phyloP scores from a whole-genome alignment of 2,113 vertebrate species.

The Pleuronectes platessa region DNA sequence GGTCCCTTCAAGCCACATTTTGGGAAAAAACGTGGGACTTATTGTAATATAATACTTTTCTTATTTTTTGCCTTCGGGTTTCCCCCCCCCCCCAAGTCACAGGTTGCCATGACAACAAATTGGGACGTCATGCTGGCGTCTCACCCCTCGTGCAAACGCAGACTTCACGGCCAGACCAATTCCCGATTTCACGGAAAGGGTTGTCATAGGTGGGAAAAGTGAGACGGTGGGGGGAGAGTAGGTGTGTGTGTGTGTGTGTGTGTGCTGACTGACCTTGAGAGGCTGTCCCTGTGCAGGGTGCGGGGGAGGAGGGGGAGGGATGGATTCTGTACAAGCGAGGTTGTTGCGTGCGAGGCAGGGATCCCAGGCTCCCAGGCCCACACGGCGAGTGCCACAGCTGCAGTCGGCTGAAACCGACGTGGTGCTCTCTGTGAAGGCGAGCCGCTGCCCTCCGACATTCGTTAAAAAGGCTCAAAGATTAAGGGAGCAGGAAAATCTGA shows the following conservation, averaged over 20 bases:
- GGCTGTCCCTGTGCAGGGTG: conserved; percentile 77
- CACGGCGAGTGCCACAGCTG: conserved; percentile 82
- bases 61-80: conserved; percentile 32
- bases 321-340: conserved; percentile 12
- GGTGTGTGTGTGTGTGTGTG: conserved; percentile 16
- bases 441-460: conserved; percentile 62
- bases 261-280: conserved; percentile 82
- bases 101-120: conserved; percentile 91
- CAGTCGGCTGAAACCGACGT: conserved; percentile 82
- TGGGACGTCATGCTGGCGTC: conserved; percentile 85
- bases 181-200: conserved; percentile 80
- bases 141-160: conserved; percentile 87
- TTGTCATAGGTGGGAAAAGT: conserved; percentile 54
- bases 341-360: conserved; percentile 54
- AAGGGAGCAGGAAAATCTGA: conserved; percentile 5
- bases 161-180: conserved; percentile 83
- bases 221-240: not conserved
- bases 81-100: conserved; percentile 65
- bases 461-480: conserved; percentile 22
- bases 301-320: conserved; percentile 64
- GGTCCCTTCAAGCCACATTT: conserved; percentile 11
- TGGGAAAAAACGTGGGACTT: conserved; percentile 50
- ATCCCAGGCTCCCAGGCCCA: conserved; percentile 76
- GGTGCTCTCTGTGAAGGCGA: conserved; percentile 63
- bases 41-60: not conserved